Conservation (phyloP, 2,888 invertebrate species). For the Mimachlamys varia region DNA sequence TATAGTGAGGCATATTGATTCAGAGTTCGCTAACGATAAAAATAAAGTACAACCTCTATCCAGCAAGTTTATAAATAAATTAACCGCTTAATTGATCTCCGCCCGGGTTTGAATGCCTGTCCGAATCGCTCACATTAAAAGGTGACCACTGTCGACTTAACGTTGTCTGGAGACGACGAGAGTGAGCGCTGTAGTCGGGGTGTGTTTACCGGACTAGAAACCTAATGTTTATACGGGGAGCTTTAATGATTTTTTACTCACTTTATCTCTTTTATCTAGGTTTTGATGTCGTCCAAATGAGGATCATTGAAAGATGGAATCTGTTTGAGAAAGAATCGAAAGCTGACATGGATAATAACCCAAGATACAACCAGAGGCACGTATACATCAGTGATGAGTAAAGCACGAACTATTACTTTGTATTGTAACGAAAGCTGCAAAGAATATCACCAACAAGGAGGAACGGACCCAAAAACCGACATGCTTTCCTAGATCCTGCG, state of each 20-base stretch:
- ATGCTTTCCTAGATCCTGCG: too few relatives aligned
- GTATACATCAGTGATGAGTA: too few relatives aligned
- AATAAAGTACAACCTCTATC: constrained; percentile 8
- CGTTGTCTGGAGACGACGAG: neutral
- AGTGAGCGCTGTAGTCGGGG: neutral
- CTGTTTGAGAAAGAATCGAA: neutral
- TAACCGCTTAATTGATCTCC: constrained; percentile 7
- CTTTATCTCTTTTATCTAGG: constrained; percentile 3
- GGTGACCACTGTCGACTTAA: neutral
- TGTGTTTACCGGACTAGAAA: neutral
- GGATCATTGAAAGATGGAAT: neutral
- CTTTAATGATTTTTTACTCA: neutral
- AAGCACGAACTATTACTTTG: too few relatives aligned
- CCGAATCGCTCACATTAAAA: neutral
- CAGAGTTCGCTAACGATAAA: constrained; percentile 12
- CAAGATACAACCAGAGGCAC: neutral
- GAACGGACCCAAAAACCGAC: too few relatives aligned
- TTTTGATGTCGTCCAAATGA: constrained; percentile 21
- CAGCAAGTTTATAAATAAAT: constrained; percentile 36
- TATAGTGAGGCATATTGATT: neutral
- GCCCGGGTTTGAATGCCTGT: neutral
- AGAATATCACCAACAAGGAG: too few relatives aligned
- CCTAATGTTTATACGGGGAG: neutral
- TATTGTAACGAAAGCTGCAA: too few relatives aligned
- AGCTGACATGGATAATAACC: neutral